Evolutionary conservation across 2,888 invertebrate genomes (phyloP).

Genomic region (Synanthedon myopaeformis): DNA sequence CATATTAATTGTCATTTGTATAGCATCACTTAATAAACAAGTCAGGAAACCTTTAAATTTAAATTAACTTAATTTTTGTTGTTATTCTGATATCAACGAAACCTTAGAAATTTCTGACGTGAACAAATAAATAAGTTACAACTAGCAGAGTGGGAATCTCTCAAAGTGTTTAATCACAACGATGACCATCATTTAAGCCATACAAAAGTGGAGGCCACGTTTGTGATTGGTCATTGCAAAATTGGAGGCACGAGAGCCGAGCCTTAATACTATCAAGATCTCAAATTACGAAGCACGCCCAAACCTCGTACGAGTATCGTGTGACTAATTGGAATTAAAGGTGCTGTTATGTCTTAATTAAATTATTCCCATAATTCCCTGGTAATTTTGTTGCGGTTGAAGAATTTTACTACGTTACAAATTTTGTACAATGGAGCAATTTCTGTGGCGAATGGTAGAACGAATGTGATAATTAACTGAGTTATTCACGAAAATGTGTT

Average conservation of each 20-base stretch:
- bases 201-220: slow-evolving; percentile 20
- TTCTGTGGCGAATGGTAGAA: slow-evolving; percentile 57
- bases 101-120: no score
- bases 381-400: slow-evolving; percentile 47
- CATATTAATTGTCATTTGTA: no score
- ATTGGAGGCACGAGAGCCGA: slow-evolving; percentile 54
- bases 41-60: no score
- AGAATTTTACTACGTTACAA: slow-evolving; percentile 57
- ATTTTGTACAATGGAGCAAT: slow-evolving; percentile 56
- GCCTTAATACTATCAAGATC: slow-evolving; percentile 56
- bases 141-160: slow-evolving; percentile 23
- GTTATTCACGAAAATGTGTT: slow-evolving; percentile 31
- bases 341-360: slow-evolving; percentile 66
- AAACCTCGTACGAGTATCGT: slow-evolving; percentile 57
- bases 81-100: no score
- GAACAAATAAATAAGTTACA: neutral
- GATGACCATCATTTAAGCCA: slow-evolving; percentile 48
- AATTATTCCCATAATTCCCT: slow-evolving; percentile 58
- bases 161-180: slow-evolving; percentile 39
- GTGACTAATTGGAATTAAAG: slow-evolving; percentile 67
- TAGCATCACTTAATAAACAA: no score
- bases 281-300: slow-evolving; percentile 65
- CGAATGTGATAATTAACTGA: slow-evolving; percentile 46
- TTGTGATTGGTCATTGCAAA: slow-evolving; percentile 47
- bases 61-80: no score